Conservation (phyloP, 2,888 invertebrate genomes). For the Cephus runcator region DNA sequence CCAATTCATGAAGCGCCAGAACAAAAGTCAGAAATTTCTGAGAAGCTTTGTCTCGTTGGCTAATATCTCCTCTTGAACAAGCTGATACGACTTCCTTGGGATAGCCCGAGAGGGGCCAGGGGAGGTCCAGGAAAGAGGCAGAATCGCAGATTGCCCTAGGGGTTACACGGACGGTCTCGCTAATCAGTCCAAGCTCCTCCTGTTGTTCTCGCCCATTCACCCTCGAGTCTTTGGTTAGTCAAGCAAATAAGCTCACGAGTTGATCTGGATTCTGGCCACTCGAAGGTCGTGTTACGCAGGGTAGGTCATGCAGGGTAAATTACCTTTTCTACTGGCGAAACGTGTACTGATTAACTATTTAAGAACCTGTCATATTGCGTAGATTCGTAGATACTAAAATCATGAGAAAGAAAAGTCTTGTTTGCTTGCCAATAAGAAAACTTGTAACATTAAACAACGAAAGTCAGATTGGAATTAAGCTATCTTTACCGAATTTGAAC, state of each 20-base stretch:
- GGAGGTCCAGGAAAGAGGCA: slow-evolving; percentile 13
- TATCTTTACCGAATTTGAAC: neutral
- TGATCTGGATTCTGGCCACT: slow-evolving; percentile 9
- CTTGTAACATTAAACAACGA: neutral
- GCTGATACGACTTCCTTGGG: slow-evolving; percentile 17
- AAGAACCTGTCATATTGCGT: neutral
- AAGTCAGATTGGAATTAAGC: neutral
- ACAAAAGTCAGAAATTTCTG: slow-evolving; percentile 16
- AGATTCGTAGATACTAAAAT: neutral
- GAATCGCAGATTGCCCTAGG: slow-evolving; percentile 32
- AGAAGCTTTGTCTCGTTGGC: slow-evolving; percentile 18
- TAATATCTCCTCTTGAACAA: slow-evolving; percentile 20
- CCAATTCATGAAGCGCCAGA: neutral
- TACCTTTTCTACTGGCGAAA: neutral
- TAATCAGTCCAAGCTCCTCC: slow-evolving; percentile 40
- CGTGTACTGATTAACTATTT: neutral
- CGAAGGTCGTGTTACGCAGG: slow-evolving; percentile 7
- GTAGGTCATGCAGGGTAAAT: neutral
- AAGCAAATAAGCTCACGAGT: slow-evolving; percentile 13
- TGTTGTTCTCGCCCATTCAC: neutral
- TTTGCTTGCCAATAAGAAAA: neutral
- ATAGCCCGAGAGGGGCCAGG: neutral
- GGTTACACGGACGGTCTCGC: slow-evolving; percentile 35
- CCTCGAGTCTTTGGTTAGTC: slow-evolving; percentile 2
- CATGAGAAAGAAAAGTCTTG: neutral